Evolutionary conservation across 1,140 invertebrate species (phyloP), one percentile per base, ranked within the genome.

Genomic region (Pogonus chalceus): DNA sequence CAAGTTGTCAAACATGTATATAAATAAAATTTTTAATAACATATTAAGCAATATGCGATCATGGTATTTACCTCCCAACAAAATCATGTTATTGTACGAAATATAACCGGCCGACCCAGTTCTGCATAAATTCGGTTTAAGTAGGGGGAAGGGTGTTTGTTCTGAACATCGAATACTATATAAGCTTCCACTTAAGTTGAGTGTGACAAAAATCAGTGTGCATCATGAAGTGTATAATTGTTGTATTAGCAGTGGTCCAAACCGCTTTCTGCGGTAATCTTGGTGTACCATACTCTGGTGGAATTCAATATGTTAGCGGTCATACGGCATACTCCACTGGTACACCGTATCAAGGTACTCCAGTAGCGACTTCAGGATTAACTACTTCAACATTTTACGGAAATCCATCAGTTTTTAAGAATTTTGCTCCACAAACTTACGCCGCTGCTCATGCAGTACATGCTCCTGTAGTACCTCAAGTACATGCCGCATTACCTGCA

Each of bases 251-350:
- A 14, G 4, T 31, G 4, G 4, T 31, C 4, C 26, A 31, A 7
- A 31, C 4, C 26, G 26, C 26, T 4, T 31, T 31, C 4, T 31
- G 26, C 14, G 26, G 26, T 4, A 4, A 31, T 31, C 4, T 31
- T 31, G 14, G 26, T 14, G 26, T 31, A 31, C 26, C 4, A 31
- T 31, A 31, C 14, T 14, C 26, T 14, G 26, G 4, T 31, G 26
- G 26, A 31, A 14, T 31, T 31, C 14, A 4, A 31, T 31, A 31
- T 31, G 26, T 31, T 4, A 14, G 4, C 4, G 26, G 26, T 31
- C 26, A 4, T 31, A 4, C 26, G 4, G 26, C 26, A 31, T 31
- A 7, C 4, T 66, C 14, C 63, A 65, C 2, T n/a, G n/a, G n/a
- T 31, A 31, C 26, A 31, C 26, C 26, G 26, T 31, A 7, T n/a